Conservation (phyloP, 2,113 vertebrate species). For the Capreolus pygargus region DNA sequence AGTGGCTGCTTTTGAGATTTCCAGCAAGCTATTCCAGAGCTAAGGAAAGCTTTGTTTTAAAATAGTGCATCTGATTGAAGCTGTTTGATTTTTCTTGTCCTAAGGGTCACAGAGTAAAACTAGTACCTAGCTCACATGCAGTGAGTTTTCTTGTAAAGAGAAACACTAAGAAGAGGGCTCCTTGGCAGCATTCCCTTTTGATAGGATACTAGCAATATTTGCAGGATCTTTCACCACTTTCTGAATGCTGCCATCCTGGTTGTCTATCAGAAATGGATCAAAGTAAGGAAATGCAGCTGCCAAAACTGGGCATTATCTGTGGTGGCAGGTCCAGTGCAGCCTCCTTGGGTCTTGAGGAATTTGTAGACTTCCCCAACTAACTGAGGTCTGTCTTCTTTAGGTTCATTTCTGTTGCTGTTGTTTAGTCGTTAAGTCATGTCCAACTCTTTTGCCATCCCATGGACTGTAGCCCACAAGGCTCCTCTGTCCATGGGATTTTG, state of each 20-base stretch:
- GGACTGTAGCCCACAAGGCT: background rate
- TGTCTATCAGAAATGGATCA: background rate
- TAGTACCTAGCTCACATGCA: background rate
- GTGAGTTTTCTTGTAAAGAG: constrained; percentile 6
- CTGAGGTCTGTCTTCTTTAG: background rate
- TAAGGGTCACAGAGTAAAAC: background rate
- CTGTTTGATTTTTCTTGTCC: background rate
- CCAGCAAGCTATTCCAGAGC: background rate
- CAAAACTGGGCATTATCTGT: background rate
- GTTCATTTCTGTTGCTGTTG: background rate
- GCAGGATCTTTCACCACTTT: background rate
- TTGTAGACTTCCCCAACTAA: background rate
- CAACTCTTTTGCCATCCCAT: background rate
- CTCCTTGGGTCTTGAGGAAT: background rate
- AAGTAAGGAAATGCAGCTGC: background rate
- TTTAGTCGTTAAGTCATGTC: background rate
- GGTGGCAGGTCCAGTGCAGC: background rate
- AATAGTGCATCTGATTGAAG: background rate
- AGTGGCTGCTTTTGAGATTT: background rate
- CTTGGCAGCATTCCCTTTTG: background rate
- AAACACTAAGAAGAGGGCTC: background rate
- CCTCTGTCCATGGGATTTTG: background rate
- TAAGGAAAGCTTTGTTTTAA: background rate
- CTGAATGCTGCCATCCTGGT: background rate
- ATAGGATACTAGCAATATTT: background rate